A percentile compares a stretch with the other conserved stretches of the same genome.
phyloP scores from a whole-genome alignment of 2,888 invertebrate genomes.

The Drymonia ruficornis region DNA sequence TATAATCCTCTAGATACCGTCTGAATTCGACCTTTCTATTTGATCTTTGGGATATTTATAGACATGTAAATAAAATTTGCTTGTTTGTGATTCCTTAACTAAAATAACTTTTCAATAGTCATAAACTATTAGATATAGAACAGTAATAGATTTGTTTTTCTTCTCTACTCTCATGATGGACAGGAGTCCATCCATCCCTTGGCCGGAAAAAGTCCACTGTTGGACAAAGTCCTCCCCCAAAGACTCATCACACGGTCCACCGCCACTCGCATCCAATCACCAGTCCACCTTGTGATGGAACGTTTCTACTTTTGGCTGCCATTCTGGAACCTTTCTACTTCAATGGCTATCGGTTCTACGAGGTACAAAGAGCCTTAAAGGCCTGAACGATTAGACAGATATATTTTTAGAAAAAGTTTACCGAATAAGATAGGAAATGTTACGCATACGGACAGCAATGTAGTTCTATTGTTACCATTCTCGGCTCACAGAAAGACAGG shows the following conservation, averaged over 20 bases:
- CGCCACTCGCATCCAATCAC: too few species aligned
- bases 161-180: too few species aligned
- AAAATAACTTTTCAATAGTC: background rate
- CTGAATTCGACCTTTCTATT: constrained; percentile 30
- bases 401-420: too few species aligned
- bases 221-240: background rate
- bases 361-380: background rate
- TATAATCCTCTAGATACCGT: constrained; percentile 31
- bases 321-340: background rate
- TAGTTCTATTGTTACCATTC: too few species aligned
- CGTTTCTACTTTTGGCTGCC: background rate
- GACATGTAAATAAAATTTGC: background rate
- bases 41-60: constrained; percentile 36
- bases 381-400: too few species aligned
- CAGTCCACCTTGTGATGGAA: background rate
- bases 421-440: too few species aligned
- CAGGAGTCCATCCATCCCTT: background rate
- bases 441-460: too few species aligned
- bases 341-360: background rate
- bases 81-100: background rate
- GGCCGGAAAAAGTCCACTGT: background rate
- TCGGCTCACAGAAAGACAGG: too few species aligned
- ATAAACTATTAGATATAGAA: too few species aligned
- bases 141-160: too few species aligned
- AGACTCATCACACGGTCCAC: background rate